Evolutionary conservation across 1,140 invertebrate genomes (phyloP), one percentile per base, ranked within the genome.

Genomic region (Camponotus vicinus): DNA sequence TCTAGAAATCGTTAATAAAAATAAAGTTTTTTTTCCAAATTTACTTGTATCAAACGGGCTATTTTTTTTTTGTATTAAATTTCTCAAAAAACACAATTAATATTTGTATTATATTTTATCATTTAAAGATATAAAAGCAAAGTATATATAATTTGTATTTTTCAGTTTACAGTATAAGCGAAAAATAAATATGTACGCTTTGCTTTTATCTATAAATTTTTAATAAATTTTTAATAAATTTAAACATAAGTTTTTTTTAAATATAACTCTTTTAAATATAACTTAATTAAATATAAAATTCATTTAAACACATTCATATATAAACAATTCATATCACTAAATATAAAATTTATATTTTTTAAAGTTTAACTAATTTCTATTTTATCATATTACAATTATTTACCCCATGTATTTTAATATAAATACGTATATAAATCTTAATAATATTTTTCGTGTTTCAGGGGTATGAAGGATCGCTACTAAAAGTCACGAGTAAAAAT

Each of bases 401-500:
- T 52, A n/a, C 21, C 13, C 34, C 11, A 11, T n/a, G 18, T 27
- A 45, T 45, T 42, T 73, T 49, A 32, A 42, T 34, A 45, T 6
- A 32, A 63, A 32, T 8, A 34, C 27, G 27, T 27, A 27, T 27
- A 27, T 27, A 27, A 27, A 13, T 80, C 52, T 55, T 73, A 71
- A 77, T 83, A 45, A 27, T 61, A 57, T 93, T 93, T 94, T 95
- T 95, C 93, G 92, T 94, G 94, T 96, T 96, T 45, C 96, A 99
- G 98, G 99, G 99, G 87, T 99, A 99, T 95, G 99, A 99, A 96
- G 98, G 99, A 92, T 99, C 99, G 86, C 96, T 99, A 92, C 96
- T 99, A 92, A 99, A 99, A 97, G 98, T 99, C 92, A 99, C 99
- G 86, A 99, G 98, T 96, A 99, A 99, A 97, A 99, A 99, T 97